Base-by-base conservation (phyloP, 2,113 vertebrate genomes). In the Varanus salvator region DNA sequence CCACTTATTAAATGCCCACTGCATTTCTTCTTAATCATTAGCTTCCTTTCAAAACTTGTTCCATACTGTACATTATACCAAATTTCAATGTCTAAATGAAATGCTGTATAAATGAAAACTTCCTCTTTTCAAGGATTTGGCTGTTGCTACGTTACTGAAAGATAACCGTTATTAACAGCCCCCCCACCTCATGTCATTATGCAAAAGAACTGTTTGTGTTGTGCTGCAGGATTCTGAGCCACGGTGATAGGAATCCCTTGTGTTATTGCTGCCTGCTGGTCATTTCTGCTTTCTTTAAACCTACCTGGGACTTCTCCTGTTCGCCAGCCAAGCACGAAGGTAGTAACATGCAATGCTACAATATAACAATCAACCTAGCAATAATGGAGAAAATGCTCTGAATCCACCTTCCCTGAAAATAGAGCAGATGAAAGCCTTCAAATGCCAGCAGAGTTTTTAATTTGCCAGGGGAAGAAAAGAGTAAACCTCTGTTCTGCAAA, bases 21-120 rank as follows among this genome's bases (percentile, higher is more conserved):
- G 98, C 98, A 97, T 98, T 98, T 97, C 96, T 97, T 98, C 98
- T 98, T 99, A 98, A 99, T 99, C 98, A 99, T 98, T 97, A 98
- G 97, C 98, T 98, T 98, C 98, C 97, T 98, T 99, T 98, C 98
- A 98, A 98, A 98, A 98, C 98, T 98, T 98, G 98, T 97, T 98
- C 98, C 96, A 97, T 96, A 98, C 96, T 97, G 97, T 96, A 97
- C 95, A 98, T 97, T 97, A 98, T 97, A 98, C 97, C 95, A 97
- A 97, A 98, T 97, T 97, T 96, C 94, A 96, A 88, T 96, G 97
- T 98, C 98, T 95, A 98, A 98, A 98, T 98, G 91, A 96, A 96
- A 96, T 78, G 94, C 96, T 95, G 95, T 95, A 95, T 96, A 96
- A 95, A 93, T 95, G 96, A 96, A 97, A 97, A 97, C 96, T 95